These are phyloP conservation scores for Athalia circularis DNA, from an alignment of 2,888 invertebrate genomes.

Conservation along the genomic window DNA sequence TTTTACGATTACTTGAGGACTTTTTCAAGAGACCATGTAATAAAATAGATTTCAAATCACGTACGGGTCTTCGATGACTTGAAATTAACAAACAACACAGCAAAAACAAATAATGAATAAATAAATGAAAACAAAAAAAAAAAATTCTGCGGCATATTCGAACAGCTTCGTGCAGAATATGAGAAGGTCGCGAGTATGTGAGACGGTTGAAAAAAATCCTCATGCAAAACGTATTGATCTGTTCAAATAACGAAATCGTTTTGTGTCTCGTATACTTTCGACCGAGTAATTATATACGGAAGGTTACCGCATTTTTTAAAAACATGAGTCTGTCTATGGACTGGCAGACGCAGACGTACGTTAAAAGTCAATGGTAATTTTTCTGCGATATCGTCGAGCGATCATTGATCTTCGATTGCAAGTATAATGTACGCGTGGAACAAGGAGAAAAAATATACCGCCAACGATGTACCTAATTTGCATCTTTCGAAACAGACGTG, in stretches of 20 bases:
- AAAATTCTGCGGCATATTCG: background rate
- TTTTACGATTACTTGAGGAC: too few relatives aligned
- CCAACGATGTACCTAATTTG: too few relatives aligned
- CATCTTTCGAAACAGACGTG: too few relatives aligned
- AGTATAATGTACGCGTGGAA: too few relatives aligned
- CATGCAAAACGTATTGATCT: background rate
- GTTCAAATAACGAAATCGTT: background rate
- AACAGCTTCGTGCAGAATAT: background rate
- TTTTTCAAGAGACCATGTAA: too few relatives aligned
- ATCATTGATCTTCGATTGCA: too few relatives aligned
- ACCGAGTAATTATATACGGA: slow-evolving; percentile 15
- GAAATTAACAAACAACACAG: background rate
- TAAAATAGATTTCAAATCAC: too few relatives aligned
- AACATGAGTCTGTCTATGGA: background rate
- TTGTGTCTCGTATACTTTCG: background rate
- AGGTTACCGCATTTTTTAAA: slow-evolving; percentile 2
- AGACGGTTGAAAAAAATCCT: slow-evolving; percentile 21
- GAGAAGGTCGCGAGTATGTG: slow-evolving; percentile 1
- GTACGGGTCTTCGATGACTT: too few relatives aligned
- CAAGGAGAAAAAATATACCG: too few relatives aligned
- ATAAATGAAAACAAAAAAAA: background rate
- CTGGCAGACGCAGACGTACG: background rate
- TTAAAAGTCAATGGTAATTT: too few relatives aligned
- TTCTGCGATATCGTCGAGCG: too few relatives aligned
- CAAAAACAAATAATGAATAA: background rate